Percentiles rank a stretch among this genome's conserved stretches.
Conservation (phyloP, 2,797 vertebrate genomes). For the Leucoraja ocellata region DNA sequence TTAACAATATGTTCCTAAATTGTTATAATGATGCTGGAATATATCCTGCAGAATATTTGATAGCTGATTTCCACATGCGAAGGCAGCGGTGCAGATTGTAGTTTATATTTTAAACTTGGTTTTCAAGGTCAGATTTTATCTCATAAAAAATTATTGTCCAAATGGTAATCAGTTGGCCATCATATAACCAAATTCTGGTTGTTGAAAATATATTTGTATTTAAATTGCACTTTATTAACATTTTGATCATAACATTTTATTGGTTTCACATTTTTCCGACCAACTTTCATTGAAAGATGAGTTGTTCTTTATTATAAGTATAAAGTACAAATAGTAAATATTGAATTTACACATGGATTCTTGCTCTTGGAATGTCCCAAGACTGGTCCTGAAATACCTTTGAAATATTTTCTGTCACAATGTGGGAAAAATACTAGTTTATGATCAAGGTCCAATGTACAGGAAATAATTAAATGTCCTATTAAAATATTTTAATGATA, state of each 20-base stretch:
- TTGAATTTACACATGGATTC: not conserved
- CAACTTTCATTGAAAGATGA: not conserved
- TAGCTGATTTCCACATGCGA: not conserved
- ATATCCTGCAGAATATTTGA: constrained; percentile 1
- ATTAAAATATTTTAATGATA: not conserved
- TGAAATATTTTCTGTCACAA: not conserved
- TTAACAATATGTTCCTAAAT: not conserved
- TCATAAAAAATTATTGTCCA: not conserved
- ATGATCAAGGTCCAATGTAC: not conserved
- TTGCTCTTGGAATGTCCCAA: not conserved
- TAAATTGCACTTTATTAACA: constrained; percentile 13
- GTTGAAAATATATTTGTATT: not conserved
- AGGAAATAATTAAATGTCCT: not conserved
- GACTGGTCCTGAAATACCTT: not conserved
- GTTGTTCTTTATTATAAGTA: constrained; percentile 1
- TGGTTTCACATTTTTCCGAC: not conserved
- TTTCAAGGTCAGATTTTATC: constrained; percentile 1
- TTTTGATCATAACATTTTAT: not conserved
- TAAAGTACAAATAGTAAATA: not conserved
- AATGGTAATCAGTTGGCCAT: not conserved
- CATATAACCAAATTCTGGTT: not conserved
- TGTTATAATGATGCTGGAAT: not conserved
- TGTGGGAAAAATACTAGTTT: not conserved
- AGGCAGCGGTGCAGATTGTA: not conserved
- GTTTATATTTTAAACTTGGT: not conserved